These are phyloP conservation scores for Tanypteryx hageni DNA, from an alignment of 2,888 invertebrate species.

Conservation along the genomic window DNA sequence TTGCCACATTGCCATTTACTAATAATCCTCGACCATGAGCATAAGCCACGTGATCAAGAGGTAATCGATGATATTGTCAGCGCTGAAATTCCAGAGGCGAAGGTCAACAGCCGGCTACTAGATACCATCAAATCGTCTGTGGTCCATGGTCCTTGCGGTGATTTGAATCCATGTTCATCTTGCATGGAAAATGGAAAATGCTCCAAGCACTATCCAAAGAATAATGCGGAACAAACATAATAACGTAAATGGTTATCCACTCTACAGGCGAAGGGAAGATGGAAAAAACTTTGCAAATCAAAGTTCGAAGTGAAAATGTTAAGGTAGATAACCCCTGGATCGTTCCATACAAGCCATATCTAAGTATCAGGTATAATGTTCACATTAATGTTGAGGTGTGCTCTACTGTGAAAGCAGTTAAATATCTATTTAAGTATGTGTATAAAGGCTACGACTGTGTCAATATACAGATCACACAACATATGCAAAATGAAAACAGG, in stretches of 20 bases:
- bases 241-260: constrained; percentile 71
- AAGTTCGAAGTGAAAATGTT: constrained; percentile 29
- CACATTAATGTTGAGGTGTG: constrained; percentile 73
- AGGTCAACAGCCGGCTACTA: constrained; percentile 4
- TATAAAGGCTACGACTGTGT: constrained; percentile 66
- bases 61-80: constrained; percentile 67
- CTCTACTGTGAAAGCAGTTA: constrained; percentile 65
- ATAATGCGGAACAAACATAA: constrained; percentile 69
- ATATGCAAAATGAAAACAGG: neutral
- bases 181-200: constrained; percentile 69
- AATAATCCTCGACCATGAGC: constrained; percentile 69
- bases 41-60: constrained; percentile 69
- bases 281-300: constrained; percentile 41
- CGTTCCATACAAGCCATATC: constrained; percentile 73
- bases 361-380: constrained; percentile 71
- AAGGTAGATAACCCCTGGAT: constrained; percentile 72
- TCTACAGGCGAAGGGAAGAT: constrained; percentile 70
- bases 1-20: constrained; percentile 70
- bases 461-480: neutral
- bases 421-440: constrained; percentile 67
- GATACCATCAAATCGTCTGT: constrained; percentile 68
- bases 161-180: constrained; percentile 65
- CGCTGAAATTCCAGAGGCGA: constrained; percentile 68
- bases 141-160: constrained; percentile 71
- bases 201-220: constrained; percentile 70